phyloP scores from a whole-genome alignment of 2,797 vertebrate species.

The Decapterus maruadsi region DNA sequence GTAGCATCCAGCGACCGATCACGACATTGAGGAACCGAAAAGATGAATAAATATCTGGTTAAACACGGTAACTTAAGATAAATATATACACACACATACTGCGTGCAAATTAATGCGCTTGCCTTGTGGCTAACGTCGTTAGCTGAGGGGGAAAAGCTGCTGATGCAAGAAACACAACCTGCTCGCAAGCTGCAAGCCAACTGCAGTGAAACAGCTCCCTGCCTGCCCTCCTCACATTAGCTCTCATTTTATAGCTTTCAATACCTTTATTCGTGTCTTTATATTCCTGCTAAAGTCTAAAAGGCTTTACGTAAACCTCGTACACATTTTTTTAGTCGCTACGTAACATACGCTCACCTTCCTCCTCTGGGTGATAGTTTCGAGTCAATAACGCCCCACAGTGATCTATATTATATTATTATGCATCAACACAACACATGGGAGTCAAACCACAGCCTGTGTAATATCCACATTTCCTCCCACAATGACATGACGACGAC shows the following conservation, averaged over 20 bases:
- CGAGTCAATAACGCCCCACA: slow-evolving; percentile 45
- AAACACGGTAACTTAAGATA: slow-evolving; percentile 15
- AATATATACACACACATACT: slow-evolving; percentile 6
- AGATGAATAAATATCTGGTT: slow-evolving; percentile 28
- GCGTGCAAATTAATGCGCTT: slow-evolving; percentile 57
- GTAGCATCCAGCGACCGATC: not conserved
- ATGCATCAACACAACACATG: too few species aligned
- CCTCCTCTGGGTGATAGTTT: slow-evolving; percentile 16
- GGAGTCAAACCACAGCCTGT: not conserved
- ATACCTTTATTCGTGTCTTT: not conserved
- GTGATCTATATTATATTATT: not conserved
- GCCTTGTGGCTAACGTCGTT: slow-evolving; percentile 55
- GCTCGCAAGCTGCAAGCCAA: slow-evolving; percentile 57
- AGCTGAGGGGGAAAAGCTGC: slow-evolving; percentile 65
- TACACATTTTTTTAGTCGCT: slow-evolving; percentile 48
- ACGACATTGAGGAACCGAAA: not conserved
- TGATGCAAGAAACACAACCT: slow-evolving; percentile 80
- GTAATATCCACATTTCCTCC: too few species aligned
- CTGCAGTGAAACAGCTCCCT: slow-evolving; percentile 55
- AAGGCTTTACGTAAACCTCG: slow-evolving; percentile 29
- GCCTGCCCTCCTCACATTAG: slow-evolving; percentile 25
- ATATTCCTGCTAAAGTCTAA: not conserved
- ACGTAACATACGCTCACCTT: slow-evolving; percentile 42
- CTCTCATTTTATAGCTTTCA: not conserved
- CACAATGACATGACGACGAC: slow-evolving; percentile 2